Conservation (phyloP, 2,888 invertebrate genomes). For the Branchinecta sandiegonensis region DNA sequence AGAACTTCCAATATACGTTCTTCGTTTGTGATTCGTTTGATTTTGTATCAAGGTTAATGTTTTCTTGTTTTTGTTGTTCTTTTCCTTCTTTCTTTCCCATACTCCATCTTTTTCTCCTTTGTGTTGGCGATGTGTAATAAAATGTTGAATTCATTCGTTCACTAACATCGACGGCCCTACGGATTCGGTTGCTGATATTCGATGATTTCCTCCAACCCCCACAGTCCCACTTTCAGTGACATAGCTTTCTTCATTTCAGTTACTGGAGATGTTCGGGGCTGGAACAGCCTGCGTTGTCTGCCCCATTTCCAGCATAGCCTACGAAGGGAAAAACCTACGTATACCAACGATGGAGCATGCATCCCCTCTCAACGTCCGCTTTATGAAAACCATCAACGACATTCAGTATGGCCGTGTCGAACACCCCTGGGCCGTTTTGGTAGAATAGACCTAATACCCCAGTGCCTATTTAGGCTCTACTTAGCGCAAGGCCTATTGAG, state of each 20-base stretch:
- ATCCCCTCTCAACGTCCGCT: constrained; percentile 50
- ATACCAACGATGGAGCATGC: constrained; percentile 60
- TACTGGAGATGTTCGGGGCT: constrained; percentile 91
- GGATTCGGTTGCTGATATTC: neutral
- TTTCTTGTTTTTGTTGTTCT: neutral
- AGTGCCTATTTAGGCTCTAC: no score
- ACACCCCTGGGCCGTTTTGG: constrained; percentile 57
- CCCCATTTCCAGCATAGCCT: constrained; percentile 74
- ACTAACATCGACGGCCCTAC: neutral
- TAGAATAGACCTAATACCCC: no score
- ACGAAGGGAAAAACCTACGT: constrained; percentile 47
- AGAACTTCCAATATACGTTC: no score
- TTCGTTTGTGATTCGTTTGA: no score
- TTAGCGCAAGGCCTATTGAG: no score
- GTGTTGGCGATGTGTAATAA: no score
- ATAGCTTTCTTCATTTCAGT: constrained; percentile 41
- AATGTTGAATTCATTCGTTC: no score
- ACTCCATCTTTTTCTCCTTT: no score
- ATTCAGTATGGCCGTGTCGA: constrained; percentile 78
- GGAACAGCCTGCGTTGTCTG: constrained; percentile 93
- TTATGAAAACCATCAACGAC: constrained; percentile 60
- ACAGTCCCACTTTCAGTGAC: neutral
- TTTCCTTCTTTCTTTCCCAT: no score
- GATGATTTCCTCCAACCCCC: neutral
- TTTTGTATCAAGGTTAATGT: neutral